Conservation (phyloP, 2,888 invertebrate genomes). For the Calephelis perditalis region DNA sequence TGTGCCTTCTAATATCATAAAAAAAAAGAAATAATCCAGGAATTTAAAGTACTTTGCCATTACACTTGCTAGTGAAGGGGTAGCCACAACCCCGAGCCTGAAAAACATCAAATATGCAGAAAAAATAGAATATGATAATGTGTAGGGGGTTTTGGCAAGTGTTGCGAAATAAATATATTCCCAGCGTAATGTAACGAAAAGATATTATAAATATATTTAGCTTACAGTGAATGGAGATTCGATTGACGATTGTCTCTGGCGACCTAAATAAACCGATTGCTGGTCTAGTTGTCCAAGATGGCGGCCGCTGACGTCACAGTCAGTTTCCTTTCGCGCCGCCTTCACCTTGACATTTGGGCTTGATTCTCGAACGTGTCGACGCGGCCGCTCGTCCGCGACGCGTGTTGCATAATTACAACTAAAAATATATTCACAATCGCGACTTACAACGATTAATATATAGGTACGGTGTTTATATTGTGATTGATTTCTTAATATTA, state of each 20-base stretch:
- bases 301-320: conserved; percentile 63
- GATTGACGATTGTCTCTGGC: conserved; percentile 37
- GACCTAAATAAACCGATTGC: conserved; percentile 45
- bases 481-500: no score
- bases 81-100: no score
- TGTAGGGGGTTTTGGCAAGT: background rate
- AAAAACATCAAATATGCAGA: no score
- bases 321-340: conserved; percentile 68
- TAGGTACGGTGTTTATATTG: no score
- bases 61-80: no score
- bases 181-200: conserved; percentile 12
- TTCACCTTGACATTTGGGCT: conserved; percentile 71
- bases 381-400: conserved; percentile 40
- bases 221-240: conserved; percentile 29
- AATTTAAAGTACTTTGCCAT: no score
- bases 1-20: no score
- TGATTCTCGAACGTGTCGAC: conserved; percentile 63
- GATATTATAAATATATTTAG: conserved; percentile 27
- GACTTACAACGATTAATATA: background rate
- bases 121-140: no score
- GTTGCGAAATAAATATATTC: conserved; percentile 4
- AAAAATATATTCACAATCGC: conserved; percentile 13
- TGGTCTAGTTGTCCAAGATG: conserved; percentile 43
- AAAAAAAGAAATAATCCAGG: no score
- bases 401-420: conserved; percentile 31